Conservation (phyloP, 1,140 invertebrate species). For the Anagrus nilaparvatae region DNA sequence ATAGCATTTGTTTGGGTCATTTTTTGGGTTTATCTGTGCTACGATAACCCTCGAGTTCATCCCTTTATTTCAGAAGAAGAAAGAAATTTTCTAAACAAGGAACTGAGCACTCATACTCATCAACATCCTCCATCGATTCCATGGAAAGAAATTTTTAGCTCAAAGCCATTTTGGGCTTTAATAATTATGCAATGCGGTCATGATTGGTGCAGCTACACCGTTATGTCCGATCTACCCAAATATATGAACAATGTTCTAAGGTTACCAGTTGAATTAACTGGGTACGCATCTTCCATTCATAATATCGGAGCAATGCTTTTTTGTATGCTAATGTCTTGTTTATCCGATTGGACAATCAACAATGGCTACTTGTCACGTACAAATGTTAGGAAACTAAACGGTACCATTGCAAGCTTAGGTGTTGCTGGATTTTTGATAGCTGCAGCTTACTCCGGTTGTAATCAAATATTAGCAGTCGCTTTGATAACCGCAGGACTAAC, state of each 20-base stretch:
- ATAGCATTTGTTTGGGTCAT: slow-evolving; percentile 63
- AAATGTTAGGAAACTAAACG: slow-evolving; percentile 61
- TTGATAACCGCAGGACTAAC: slow-evolving; percentile 63
- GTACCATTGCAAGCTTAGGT: slow-evolving; percentile 58
- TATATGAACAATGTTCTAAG: slow-evolving; percentile 83
- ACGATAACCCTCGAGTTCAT: slow-evolving; percentile 68
- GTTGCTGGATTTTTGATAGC: slow-evolving; percentile 69
- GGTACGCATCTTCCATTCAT: slow-evolving; percentile 56
- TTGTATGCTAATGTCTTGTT: slow-evolving; percentile 52
- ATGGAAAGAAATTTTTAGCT: slow-evolving; percentile 65
- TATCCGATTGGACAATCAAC: slow-evolving; percentile 58
- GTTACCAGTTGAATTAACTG: slow-evolving; percentile 68
- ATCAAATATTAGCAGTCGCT: slow-evolving; percentile 50
- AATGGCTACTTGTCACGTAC: slow-evolving; percentile 47
- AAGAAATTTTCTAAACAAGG: slow-evolving; percentile 58
- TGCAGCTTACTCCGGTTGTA: slow-evolving; percentile 71
- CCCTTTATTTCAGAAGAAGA: slow-evolving; percentile 75
- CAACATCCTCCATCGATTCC: slow-evolving; percentile 52
- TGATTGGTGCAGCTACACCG: slow-evolving; percentile 91
- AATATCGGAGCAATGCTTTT: slow-evolving; percentile 64
- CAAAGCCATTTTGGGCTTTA: slow-evolving; percentile 62
- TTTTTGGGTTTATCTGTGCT: slow-evolving; percentile 62
- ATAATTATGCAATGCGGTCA: slow-evolving; percentile 68
- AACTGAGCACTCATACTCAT: slow-evolving; percentile 45
- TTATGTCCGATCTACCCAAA: slow-evolving; percentile 85